A percentile compares a stretch with the other conserved stretches of the same genome.
Conservation (phyloP, 2,797 vertebrate genomes). For the Coracias cyanogaster region DNA sequence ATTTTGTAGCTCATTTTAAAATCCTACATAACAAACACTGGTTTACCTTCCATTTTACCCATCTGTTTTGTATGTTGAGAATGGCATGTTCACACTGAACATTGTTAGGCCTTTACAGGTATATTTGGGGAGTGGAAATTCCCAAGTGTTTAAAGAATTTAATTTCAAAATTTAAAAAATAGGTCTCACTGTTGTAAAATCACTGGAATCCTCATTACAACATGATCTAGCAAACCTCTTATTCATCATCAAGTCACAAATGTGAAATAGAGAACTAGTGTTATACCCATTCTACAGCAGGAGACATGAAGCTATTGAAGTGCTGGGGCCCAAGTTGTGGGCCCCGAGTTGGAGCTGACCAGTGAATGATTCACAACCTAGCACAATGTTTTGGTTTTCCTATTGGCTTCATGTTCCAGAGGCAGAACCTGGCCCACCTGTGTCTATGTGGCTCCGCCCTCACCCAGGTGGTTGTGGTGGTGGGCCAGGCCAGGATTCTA, state of each 20-base stretch:
- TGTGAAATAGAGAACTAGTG: neutral
- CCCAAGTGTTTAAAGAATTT: neutral
- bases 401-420: too few species aligned
- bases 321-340: too few species aligned
- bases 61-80: neutral
- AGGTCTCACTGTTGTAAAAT: neutral
- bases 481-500: too few species aligned
- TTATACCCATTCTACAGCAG: neutral
- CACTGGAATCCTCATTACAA: neutral
- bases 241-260: neutral
- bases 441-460: too few species aligned
- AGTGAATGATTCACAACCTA: too few species aligned
- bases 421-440: too few species aligned
- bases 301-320: neutral
- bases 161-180: neutral
- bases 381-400: too few species aligned
- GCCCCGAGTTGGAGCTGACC: too few species aligned
- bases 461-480: too few species aligned
- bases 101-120: neutral
- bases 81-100: neutral
- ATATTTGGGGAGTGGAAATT: neutral
- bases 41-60: neutral
- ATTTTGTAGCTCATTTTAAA: neutral
- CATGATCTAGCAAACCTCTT: neutral
- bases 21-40: neutral